Evolutionary conservation across 2,797 vertebrate species (phyloP).

Genomic region (Enteromius radiatus): DNA sequence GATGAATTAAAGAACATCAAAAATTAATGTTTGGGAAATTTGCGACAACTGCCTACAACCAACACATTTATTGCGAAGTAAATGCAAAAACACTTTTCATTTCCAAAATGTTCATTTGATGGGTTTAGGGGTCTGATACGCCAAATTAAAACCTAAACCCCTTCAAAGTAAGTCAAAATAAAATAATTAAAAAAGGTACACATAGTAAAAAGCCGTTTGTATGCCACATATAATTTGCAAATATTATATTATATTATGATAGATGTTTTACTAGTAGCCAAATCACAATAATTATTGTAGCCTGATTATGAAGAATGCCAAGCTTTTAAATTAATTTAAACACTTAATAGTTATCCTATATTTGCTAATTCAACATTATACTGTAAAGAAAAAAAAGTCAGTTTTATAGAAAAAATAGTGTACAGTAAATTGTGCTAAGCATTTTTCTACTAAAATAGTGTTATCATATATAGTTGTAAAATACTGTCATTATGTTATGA

Average conservation of each 20-base stretch:
- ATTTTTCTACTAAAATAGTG: background rate
- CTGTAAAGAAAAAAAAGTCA: background rate
- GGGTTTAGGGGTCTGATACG: background rate
- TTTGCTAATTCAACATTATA: background rate
- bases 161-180: background rate
- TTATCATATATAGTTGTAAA: background rate
- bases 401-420: background rate
- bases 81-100: background rate
- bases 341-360: background rate
- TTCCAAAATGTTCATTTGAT: background rate
- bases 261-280: background rate
- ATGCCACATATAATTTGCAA: background rate
- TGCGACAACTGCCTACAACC: background rate
- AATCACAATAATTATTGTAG: background rate
- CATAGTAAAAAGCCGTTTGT: background rate
- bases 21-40: conserved; percentile 7
- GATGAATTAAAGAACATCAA: conserved; percentile 12
- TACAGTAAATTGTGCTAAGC: background rate
- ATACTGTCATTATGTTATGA: background rate
- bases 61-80: background rate
- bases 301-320: background rate
- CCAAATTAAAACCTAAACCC: background rate
- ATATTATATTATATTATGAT: background rate
- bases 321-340: background rate
- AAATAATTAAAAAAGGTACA: background rate